Conservation (phyloP, 1,140 invertebrate species). For the Drosophila grimshawi region DNA sequence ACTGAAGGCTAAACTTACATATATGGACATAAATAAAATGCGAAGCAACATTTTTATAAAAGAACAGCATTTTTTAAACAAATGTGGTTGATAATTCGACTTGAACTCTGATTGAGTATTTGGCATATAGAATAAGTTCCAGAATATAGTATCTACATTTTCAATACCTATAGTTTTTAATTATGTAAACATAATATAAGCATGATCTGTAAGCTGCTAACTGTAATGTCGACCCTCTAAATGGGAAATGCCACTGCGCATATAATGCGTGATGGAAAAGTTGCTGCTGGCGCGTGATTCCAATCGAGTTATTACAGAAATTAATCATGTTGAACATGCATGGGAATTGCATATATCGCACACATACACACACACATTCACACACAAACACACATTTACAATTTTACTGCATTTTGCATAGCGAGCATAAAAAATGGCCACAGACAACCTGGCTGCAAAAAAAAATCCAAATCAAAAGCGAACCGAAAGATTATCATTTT, state of each 20-base stretch:
- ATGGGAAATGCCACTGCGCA: constrained; percentile 45
- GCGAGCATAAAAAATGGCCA: constrained; percentile 49
- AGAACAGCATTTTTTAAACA: too few species aligned
- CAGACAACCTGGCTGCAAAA: constrained; percentile 20
- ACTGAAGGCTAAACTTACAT: too few species aligned
- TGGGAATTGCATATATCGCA: constrained; percentile 58
- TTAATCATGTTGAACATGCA: constrained; percentile 82
- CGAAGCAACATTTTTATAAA: too few species aligned
- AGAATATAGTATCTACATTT: neutral
- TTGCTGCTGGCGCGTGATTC: constrained; percentile 81
- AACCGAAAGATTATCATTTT: constrained; percentile 70
- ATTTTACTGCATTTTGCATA: constrained; percentile 36
- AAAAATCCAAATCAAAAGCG: constrained; percentile 24
- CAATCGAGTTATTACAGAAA: constrained; percentile 83
- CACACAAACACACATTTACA: constrained; percentile 26
- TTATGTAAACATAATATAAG: neutral
- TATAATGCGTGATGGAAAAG: constrained; percentile 79
- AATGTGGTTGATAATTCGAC: too few species aligned
- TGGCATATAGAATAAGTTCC: too few species aligned
- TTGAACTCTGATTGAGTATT: too few species aligned
- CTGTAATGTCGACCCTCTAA: constrained; percentile 5
- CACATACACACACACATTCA: constrained; percentile 14
- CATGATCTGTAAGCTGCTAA: neutral
- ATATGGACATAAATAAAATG: too few species aligned
- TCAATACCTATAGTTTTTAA: neutral